Evolutionary conservation across 2,888 invertebrate genomes (phyloP).

Genomic region (Drosophila nigricruria): DNA sequence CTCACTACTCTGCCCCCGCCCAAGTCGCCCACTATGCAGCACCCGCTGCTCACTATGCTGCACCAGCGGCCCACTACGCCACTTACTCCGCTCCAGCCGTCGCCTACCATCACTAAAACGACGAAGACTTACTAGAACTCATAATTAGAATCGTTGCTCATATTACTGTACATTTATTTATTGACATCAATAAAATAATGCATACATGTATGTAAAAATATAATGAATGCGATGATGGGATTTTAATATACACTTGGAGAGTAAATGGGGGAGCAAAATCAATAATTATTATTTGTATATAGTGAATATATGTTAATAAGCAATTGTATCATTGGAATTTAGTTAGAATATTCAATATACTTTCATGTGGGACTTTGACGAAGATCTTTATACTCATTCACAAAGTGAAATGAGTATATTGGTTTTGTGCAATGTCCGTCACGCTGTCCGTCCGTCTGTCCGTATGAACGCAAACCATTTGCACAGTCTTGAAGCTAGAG

Average conservation of each 20-base stretch:
- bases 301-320: neutral
- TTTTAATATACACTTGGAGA: neutral
- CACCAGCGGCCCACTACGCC: slow-evolving; percentile 51
- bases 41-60: slow-evolving; percentile 49
- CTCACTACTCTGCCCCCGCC: slow-evolving; percentile 61
- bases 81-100: slow-evolving; percentile 58
- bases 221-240: slow-evolving; percentile 1
- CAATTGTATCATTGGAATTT: neutral
- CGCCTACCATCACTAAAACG: slow-evolving; percentile 70
- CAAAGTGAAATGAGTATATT: too few species aligned
- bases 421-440: too few species aligned
- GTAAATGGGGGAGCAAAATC: neutral
- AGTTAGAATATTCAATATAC: neutral
- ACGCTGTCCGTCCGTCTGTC: too few species aligned
- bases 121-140: slow-evolving; percentile 26
- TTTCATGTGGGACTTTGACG: too few species aligned
- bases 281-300: neutral
- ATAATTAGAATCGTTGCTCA: slow-evolving; percentile 64
- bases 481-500: too few species aligned
- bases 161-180: slow-evolving; percentile 75
- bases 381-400: too few species aligned
- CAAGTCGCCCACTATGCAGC: slow-evolving; percentile 41
- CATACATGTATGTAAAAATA: slow-evolving; percentile 54
- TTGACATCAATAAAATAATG: slow-evolving; percentile 77
- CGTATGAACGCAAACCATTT: too few species aligned